Base-by-base conservation (phyloP, 2,113 vertebrate genomes). In the Stictonetta naevosa region DNA sequence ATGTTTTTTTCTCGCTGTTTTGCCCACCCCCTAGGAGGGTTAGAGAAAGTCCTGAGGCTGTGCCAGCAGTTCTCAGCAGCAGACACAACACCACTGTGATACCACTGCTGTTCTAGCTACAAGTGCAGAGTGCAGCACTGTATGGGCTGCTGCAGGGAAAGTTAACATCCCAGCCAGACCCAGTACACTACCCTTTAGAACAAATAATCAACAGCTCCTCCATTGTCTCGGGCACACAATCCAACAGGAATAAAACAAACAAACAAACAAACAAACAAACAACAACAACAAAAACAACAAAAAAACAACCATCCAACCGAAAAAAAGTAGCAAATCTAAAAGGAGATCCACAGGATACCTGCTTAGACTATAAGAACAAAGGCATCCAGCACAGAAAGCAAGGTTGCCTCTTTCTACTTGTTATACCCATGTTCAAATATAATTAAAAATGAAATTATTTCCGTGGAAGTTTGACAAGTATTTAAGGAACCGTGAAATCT, bases 341-440 rank as follows among this genome's bases (percentile, higher is more conserved):
- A 86, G 10, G 4, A 69, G 8, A 74, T 71, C 20, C 6, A 53
- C 6, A 36, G 74, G 5, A 31, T 40, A 50, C 1, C 1, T 48
- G 21, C 20, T 34, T 15, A 59, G 5, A 13, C 21, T 21, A 4
- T 59, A 59, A 59, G 33, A 59, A 33, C 11, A 59, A 59, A 34
- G 59, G 22, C 19, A 21, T 25, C 13, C 58, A 6, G 8, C 34
- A 25, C 33, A 34, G 31, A 60, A 60, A 34, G 20, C 34, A 60
- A 34, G n/a, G 58, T 34, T 34, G 5, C 11, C 21, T 34, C 20
- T 34, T 69, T 11, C 8, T 55, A 33, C 3, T 72, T 72, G 28
- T n/a, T 25, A 40, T 1, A 44, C 5, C 0, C 3, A 42, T 12
- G 6, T 1, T 46, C 22, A 66, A 69, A 74, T 34, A 34, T 42